Base-by-base conservation (phyloP, 2,888 invertebrate genomes). In the Agrotis exclamationis region DNA sequence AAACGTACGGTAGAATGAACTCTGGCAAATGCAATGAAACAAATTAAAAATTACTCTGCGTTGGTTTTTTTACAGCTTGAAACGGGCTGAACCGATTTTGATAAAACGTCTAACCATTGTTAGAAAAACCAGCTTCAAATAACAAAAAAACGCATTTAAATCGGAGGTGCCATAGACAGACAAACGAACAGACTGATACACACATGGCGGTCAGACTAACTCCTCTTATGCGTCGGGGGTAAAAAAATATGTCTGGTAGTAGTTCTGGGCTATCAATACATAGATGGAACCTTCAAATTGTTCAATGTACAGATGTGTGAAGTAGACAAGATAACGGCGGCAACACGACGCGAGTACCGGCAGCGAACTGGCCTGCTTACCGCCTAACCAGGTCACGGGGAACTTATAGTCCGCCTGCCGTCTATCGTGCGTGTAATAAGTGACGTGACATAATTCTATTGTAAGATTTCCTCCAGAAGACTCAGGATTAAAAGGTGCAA, bases 301-400 rank as follows among this genome's bases (percentile, higher is more conserved):
- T 14, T 50, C 45, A 33, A 57, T 50, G 74, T 79, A 63, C 65
- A 79, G 80, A 84, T 80, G 80, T 81, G 85, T 85, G 80, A 85
- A 86, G 84, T 85, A 74, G 83, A 73, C 39, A 66, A 87, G 89
- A 91, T 92, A 92, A 90, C 90, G 88, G 88, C 83, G 74, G 77
- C 76, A 74, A 73, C 76, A 59, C 71, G 70, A 79, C 74, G 73
- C 64, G 65, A 64, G 81, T 78, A 82, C 82, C 83, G 85, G 71
- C 79, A 77, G 70, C 51, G 70, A 82, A 80, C 85, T 86, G 89
- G 88, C 88, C 89, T 85, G 90, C 87, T 89, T 90, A 85, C 84
- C 68, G 81, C 63, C 6, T 85, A 92, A 88, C 88, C 92, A 86
- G 93, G 92, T 92, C 93, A 91, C 88, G 86, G 88, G 86, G 88